Conservation (phyloP, 2,888 invertebrate species). For the Latrodectus elegans region DNA sequence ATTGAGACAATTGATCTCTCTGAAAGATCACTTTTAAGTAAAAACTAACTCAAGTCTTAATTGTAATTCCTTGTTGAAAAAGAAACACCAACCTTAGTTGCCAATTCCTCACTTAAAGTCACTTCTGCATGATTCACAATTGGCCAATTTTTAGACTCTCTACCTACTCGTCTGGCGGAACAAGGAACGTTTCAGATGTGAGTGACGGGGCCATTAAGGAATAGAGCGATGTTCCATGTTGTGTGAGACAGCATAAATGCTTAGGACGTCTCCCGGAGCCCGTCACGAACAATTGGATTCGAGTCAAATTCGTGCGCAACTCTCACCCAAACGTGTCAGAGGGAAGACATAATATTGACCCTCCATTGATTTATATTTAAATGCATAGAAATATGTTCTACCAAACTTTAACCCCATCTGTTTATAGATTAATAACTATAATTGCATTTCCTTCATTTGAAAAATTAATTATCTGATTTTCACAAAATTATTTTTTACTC, state of each 20-base stretch:
- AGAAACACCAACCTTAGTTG: no score
- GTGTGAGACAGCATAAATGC: constrained; percentile 34
- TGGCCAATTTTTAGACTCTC: constrained; percentile 7
- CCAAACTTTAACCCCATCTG: no score
- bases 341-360: constrained; percentile 18
- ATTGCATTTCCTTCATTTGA: no score
- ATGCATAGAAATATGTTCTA: neutral
- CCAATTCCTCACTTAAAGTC: no score
- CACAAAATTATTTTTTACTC: no score
- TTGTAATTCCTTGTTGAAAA: no score
- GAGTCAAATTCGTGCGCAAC: constrained; percentile 19
- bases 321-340: constrained; percentile 1
- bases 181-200: constrained; percentile 28
- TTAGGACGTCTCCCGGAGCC: neutral
- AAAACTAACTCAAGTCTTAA: no score
- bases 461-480: no score
- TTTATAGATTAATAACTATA: no score
- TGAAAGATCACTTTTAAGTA: no score
- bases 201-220: constrained; percentile 61
- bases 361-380: constrained; percentile 25
- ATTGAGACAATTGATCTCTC: no score
- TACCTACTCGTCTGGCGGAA: neutral
- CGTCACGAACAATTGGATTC: constrained; percentile 60
- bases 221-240: constrained; percentile 60
- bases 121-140: neutral